Percentiles rank a stretch among this genome's conserved stretches.
phyloP scores from a whole-genome alignment of 1,140 invertebrate species.

The Diploscapter pachys region DNA sequence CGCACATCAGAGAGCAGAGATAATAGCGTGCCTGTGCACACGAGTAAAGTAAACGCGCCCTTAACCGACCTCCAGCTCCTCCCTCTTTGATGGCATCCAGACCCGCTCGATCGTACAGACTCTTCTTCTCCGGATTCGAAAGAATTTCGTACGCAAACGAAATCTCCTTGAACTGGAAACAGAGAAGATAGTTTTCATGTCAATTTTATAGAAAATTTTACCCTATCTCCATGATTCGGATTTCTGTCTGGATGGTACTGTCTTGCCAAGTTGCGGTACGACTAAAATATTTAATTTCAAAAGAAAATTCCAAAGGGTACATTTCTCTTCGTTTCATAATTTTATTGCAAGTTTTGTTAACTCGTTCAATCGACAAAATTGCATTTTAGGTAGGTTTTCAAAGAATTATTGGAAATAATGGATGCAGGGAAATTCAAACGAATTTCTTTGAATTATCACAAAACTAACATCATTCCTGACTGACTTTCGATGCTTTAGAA shows the following conservation, averaged over 20 bases:
- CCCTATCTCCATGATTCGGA: conserved; percentile 73
- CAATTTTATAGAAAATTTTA: too few relatives aligned
- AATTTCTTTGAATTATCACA: too few relatives aligned
- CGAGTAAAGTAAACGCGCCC: conserved; percentile 2
- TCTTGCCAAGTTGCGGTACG: conserved; percentile 78
- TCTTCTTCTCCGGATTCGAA: conserved; percentile 66
- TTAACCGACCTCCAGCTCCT: conserved; percentile 39
- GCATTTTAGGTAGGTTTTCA: neutral
- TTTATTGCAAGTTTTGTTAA: neutral
- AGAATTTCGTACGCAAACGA: conserved; percentile 81
- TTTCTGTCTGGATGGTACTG: conserved; percentile 85
- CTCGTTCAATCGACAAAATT: neutral
- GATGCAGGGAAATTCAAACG: too few relatives aligned
- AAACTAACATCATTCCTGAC: too few relatives aligned
- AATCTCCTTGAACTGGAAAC: conserved; percentile 72
- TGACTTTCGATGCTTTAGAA: too few relatives aligned
- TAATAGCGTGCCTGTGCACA: neutral
- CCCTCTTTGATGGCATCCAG: conserved; percentile 72
- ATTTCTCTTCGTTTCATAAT: too few relatives aligned
- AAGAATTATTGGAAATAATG: conserved; percentile 49
- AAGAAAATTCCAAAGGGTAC: neutral
- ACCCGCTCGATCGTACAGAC: conserved; percentile 74
- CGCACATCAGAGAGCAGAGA: neutral
- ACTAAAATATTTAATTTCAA: conserved; percentile 79
- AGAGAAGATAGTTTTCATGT: neutral